Conservation (phyloP, 1,140 invertebrate species). For the Anthonomus grandis region DNA sequence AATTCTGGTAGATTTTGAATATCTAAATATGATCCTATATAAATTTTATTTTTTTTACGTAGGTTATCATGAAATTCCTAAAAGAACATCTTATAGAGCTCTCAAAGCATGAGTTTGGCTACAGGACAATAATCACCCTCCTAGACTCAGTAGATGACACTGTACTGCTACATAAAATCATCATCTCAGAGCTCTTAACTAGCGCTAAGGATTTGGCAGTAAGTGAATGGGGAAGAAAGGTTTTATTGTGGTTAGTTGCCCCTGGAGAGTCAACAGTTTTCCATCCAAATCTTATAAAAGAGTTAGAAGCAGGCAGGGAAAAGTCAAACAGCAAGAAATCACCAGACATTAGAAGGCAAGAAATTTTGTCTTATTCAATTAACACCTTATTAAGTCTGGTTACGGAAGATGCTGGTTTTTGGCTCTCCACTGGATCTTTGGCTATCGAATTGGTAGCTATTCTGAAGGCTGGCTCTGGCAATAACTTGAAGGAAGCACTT, state of each 20-base stretch:
- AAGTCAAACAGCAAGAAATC: slow-evolving; percentile 80
- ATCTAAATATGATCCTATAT: neutral
- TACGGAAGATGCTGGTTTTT: slow-evolving; percentile 58
- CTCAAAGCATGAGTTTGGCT: slow-evolving; percentile 81
- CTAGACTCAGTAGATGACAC: slow-evolving; percentile 94
- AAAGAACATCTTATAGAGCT: slow-evolving; percentile 81
- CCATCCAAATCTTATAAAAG: slow-evolving; percentile 67
- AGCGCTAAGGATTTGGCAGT: slow-evolving; percentile 67
- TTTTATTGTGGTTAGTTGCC: slow-evolving; percentile 79
- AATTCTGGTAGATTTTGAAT: too few relatives aligned
- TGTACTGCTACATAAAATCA: slow-evolving; percentile 79
- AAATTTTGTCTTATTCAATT: slow-evolving; percentile 68
- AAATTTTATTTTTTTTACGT: slow-evolving; percentile 23
- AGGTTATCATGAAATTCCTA: slow-evolving; percentile 74
- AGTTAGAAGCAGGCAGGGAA: slow-evolving; percentile 68
- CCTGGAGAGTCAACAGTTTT: slow-evolving; percentile 72
- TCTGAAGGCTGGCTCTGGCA: slow-evolving; percentile 55
- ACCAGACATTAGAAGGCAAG: slow-evolving; percentile 62
- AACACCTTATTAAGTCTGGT: slow-evolving; percentile 63
- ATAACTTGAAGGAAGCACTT: slow-evolving; percentile 43
- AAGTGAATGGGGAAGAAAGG: slow-evolving; percentile 70
- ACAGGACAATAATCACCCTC: slow-evolving; percentile 76
- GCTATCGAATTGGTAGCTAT: slow-evolving; percentile 69
- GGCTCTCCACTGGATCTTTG: slow-evolving; percentile 66
- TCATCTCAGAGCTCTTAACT: slow-evolving; percentile 70